Conservation (phyloP, 1,140 invertebrate species). For the Caligus rogercresseyi region DNA sequence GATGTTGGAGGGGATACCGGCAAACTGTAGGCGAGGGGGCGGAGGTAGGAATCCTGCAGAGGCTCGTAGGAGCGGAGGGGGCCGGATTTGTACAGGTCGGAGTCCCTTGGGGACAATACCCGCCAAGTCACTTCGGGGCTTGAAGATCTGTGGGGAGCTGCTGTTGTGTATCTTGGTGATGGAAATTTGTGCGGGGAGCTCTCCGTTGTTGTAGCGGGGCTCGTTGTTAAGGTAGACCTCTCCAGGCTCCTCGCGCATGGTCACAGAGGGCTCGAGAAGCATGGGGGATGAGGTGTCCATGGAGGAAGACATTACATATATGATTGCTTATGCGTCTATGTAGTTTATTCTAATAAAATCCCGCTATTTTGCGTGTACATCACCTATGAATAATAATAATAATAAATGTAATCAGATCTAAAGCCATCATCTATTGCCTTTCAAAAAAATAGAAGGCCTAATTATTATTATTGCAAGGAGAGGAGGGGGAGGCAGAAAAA, state of each 20-base stretch:
- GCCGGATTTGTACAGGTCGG: not conserved
- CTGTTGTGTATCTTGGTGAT: not conserved
- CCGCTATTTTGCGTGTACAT: too few relatives aligned
- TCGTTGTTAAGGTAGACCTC: conserved; percentile 6
- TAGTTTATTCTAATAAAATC: too few relatives aligned
- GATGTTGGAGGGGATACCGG: not conserved
- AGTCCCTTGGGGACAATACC: not conserved
- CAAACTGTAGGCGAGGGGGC: not conserved
- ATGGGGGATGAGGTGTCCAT: not conserved
- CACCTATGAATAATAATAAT: too few relatives aligned
- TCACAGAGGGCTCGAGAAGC: not conserved
- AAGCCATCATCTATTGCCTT: too few relatives aligned
- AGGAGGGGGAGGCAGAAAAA: too few relatives aligned
- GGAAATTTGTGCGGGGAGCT: conserved; percentile 8
- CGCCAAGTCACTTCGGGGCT: not conserved
- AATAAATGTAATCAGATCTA: too few relatives aligned
- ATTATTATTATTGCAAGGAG: too few relatives aligned
- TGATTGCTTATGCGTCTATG: too few relatives aligned
- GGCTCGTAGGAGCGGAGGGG: not conserved
- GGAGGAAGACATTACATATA: not conserved
- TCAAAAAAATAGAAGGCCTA: too few relatives aligned
- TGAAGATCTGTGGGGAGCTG: not conserved
- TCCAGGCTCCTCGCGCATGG: conserved; percentile 16
- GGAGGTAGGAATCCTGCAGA: not conserved
- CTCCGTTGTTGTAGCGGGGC: not conserved